These are phyloP conservation scores for Tetramorium alpestre DNA, from an alignment of 1,140 invertebrate genomes.

Conservation along the genomic window DNA sequence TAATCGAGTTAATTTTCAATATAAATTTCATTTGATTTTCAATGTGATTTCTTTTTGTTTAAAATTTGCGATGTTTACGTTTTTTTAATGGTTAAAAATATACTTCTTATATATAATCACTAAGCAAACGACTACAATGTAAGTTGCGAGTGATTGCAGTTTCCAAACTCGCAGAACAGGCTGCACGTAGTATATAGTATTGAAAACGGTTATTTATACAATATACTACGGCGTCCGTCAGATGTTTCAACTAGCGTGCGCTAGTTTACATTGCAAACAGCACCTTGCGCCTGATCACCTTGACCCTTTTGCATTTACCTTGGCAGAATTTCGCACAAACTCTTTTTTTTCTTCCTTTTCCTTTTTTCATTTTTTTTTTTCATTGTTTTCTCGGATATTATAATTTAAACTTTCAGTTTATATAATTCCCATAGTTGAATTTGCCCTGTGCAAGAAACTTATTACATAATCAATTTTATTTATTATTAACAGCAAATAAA, in stretches of 20 bases:
- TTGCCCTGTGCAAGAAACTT: neutral
- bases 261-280: slow-evolving; percentile 40
- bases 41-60: neutral
- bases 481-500: neutral
- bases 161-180: neutral
- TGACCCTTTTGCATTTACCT: slow-evolving; percentile 16
- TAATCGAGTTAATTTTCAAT: neutral
- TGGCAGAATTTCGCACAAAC: slow-evolving; percentile 22
- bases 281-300: slow-evolving; percentile 29
- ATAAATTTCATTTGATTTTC: neutral
- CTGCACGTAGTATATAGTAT: neutral
- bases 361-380: neutral
- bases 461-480: neutral
- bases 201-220: slow-evolving; percentile 41
- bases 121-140: neutral
- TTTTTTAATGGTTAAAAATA: neutral
- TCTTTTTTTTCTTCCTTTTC: neutral
- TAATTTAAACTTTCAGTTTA: neutral
- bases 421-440: neutral
- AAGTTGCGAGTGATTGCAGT: neutral
- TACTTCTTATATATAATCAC: neutral
- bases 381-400: neutral
- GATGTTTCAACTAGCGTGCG: neutral
- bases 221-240: slow-evolving; percentile 5
- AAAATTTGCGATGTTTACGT: neutral